Evolutionary conservation across 2,888 invertebrate genomes (phyloP).

Genomic region (Cecidostiba fungosa): DNA sequence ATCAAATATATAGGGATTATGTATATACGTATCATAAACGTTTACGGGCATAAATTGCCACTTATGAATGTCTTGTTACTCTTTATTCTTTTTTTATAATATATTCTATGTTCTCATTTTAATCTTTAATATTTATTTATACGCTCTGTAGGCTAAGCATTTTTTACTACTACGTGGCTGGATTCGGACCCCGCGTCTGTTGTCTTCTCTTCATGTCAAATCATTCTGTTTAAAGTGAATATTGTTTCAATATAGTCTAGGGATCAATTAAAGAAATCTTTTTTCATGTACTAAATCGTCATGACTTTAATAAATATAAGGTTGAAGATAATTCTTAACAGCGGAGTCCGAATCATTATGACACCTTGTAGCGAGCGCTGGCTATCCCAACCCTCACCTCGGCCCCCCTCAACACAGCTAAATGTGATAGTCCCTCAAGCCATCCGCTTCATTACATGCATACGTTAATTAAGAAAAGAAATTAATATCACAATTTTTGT

Average conservation of each 20-base stretch:
- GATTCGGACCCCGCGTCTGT: constrained; percentile 70
- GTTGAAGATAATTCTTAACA: constrained; percentile 2
- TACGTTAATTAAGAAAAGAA: constrained; percentile 43
- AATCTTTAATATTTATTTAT: constrained; percentile 64
- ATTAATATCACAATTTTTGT: constrained; percentile 34
- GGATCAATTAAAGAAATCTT: constrained; percentile 12
- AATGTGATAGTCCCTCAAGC: constrained; percentile 64
- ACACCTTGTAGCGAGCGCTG: constrained; percentile 76
- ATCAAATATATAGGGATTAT: constrained; percentile 75
- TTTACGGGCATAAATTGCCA: constrained; percentile 63
- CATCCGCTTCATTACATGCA: constrained; percentile 43
- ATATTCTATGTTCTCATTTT: constrained; percentile 64
- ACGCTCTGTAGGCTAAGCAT: constrained; percentile 71
- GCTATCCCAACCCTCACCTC: constrained; percentile 77
- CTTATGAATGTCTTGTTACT: constrained; percentile 64
- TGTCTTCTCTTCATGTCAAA: not conserved
- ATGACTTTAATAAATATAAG: not conserved
- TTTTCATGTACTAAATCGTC: not conserved
- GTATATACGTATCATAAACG: constrained; percentile 66
- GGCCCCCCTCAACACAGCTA: constrained; percentile 79
- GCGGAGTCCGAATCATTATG: constrained; percentile 71
- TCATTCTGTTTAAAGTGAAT: not conserved
- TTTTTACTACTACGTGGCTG: constrained; percentile 69
- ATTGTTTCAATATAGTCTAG: not conserved
- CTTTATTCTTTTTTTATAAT: constrained; percentile 63